phyloP scores from a whole-genome alignment of 2,113 vertebrate genomes.

The Girardinichthys multiradiatus region DNA sequence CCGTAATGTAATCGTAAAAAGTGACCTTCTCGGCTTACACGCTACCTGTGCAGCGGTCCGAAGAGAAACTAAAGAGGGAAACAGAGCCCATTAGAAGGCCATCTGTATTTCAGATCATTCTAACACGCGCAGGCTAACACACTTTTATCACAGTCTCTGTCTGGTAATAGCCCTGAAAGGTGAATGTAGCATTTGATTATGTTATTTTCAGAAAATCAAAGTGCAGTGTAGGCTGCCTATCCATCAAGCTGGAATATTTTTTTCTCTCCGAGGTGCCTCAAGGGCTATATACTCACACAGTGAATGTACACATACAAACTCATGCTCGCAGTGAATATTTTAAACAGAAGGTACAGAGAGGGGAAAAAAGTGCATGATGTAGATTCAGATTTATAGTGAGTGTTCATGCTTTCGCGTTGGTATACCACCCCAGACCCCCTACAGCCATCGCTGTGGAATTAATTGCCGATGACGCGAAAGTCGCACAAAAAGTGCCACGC shows the following conservation, averaged over 20 bases:
- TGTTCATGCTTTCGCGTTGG: slow-evolving; percentile 51
- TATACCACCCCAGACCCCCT: slow-evolving; percentile 37
- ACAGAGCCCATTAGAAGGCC: slow-evolving; percentile 57
- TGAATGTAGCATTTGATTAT: slow-evolving; percentile 71
- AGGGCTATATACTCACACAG: slow-evolving; percentile 34
- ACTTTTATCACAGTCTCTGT: slow-evolving; percentile 24
- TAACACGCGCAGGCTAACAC: background rate
- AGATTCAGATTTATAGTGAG: slow-evolving; percentile 57
- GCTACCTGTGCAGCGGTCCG: slow-evolving; percentile 18
- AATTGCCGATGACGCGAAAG: slow-evolving; percentile 67
- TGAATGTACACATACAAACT: slow-evolving; percentile 16
- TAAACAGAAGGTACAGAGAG: slow-evolving; percentile 32
- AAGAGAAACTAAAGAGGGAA: slow-evolving; percentile 50
- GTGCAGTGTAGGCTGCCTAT: slow-evolving; percentile 41
- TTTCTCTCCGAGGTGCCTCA: slow-evolving; percentile 15
- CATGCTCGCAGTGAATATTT: slow-evolving; percentile 25
- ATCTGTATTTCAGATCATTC: slow-evolving; percentile 51
- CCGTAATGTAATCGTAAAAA: slow-evolving; percentile 1
- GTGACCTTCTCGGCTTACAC: slow-evolving; percentile 14
- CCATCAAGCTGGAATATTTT: slow-evolving; percentile 53
- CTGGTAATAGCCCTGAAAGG: slow-evolving; percentile 65
- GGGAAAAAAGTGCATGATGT: slow-evolving; percentile 17
- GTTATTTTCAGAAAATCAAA: slow-evolving; percentile 73
- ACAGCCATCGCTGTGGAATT: slow-evolving; percentile 52
- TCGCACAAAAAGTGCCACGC: slow-evolving; percentile 65